phyloP scores from a whole-genome alignment of 1,140 invertebrate species.

The Polyergus mexicanus region DNA sequence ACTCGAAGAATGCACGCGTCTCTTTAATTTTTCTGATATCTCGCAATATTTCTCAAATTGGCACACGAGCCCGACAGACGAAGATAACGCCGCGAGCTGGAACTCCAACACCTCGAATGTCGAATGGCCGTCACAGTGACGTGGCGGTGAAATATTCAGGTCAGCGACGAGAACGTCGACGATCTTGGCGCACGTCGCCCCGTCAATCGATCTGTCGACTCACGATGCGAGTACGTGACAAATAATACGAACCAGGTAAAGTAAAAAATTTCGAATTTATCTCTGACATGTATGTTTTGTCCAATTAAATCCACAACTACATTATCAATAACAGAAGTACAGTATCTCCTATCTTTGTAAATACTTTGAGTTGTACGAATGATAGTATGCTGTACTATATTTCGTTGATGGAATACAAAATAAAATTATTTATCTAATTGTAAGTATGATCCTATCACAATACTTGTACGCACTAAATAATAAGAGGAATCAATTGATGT shows the following conservation, averaged over 20 bases:
- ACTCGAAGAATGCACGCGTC: conserved; percentile 1
- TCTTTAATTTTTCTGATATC: conserved; percentile 60
- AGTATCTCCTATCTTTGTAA: background rate
- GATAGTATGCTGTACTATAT: background rate
- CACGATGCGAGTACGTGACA: conserved; percentile 18
- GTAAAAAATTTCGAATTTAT: conserved; percentile 30
- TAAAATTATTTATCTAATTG: conserved; percentile 7
- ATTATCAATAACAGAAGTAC: conserved; percentile 6
- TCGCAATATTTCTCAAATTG: conserved; percentile 59
- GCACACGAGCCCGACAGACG: conserved; percentile 42
- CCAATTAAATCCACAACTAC: background rate
- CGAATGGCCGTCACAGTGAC: conserved; percentile 50
- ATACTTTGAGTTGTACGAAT: background rate
- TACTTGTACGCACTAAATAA: too few relatives aligned
- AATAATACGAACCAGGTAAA: background rate
- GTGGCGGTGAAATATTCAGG: conserved; percentile 57
- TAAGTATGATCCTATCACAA: too few relatives aligned
- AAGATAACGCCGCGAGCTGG: conserved; percentile 61
- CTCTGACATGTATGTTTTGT: conserved; percentile 8
- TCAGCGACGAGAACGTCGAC: conserved; percentile 57
- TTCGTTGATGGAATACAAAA: background rate
- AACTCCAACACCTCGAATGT: conserved; percentile 56
- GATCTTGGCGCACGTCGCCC: conserved; percentile 56
- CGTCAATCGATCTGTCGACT: conserved; percentile 52
- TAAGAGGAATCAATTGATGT: too few relatives aligned